Percentiles rank a stretch among this genome's conserved stretches.
Evolutionary conservation across 2,888 invertebrate genomes (phyloP).

Genomic region (Nymphalis polychloros): DNA sequence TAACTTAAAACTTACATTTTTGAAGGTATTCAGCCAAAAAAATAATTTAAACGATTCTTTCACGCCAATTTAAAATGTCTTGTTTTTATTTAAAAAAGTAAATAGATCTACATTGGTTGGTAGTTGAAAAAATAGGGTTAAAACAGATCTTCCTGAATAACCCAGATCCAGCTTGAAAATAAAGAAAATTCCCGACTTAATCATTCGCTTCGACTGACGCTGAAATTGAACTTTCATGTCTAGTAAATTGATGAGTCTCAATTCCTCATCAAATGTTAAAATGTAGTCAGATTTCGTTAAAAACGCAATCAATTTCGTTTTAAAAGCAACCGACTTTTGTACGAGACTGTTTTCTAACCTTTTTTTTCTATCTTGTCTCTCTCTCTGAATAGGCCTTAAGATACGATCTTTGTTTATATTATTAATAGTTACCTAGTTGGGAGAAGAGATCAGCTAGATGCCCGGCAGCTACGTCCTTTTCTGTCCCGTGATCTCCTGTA

Average conservation of each 20-base stretch:
- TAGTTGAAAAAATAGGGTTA: slow-evolving; percentile 6
- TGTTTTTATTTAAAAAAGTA: slow-evolving; percentile 11
- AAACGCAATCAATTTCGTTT: slow-evolving; percentile 23
- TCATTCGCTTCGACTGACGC: slow-evolving; percentile 44
- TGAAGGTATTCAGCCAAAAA: neutral
- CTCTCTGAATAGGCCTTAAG: no score
- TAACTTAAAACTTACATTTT: neutral
- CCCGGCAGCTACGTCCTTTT: no score
- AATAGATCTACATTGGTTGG: slow-evolving; percentile 1
- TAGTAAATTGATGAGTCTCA: slow-evolving; percentile 42
- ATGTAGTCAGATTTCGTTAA: slow-evolving; percentile 30
- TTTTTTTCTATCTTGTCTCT: no score
- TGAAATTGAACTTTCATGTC: slow-evolving; percentile 45
- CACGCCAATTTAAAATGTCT: neutral
- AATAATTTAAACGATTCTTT: neutral
- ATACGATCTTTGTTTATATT: no score
- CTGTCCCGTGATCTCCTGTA: no score
- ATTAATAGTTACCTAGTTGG: no score
- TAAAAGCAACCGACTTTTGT: neutral
- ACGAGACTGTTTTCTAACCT: neutral
- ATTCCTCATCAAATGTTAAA: slow-evolving; percentile 28
- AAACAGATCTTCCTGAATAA: slow-evolving; percentile 28
- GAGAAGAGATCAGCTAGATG: no score
- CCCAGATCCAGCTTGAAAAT: slow-evolving; percentile 37
- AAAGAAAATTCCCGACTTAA: slow-evolving; percentile 41